Evolutionary conservation across 1,140 invertebrate species (phyloP), one percentile per base, ranked within the genome.

Genomic region (Proctacanthus coquilletti): DNA sequence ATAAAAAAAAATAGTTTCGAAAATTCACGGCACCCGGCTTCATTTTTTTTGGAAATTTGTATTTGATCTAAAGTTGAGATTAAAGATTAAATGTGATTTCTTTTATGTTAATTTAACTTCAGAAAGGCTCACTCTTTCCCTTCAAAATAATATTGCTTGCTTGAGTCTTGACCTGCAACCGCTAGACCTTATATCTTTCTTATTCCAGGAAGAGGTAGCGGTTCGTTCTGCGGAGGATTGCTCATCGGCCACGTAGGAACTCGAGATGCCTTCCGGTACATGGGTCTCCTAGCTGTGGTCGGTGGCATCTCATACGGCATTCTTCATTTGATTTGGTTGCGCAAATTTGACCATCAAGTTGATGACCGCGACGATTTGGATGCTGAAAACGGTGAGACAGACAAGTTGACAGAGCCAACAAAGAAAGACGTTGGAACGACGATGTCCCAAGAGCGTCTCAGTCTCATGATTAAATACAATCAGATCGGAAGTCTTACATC

Each of bases 151-250:
- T n/a, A n/a, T n/a, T n/a, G n/a, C n/a, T n/a, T n/a, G n/a, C n/a
- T n/a, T n/a, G n/a, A n/a, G n/a, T n/a, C n/a, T n/a, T n/a, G n/a
- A n/a, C n/a, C n/a, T n/a, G n/a, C n/a, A n/a, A n/a, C n/a, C n/a
- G n/a, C n/a, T n/a, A 27, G n/a, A 21, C 10, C 29, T 9, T 34
- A 39, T 21, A 17, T 32, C 42, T 32, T 42, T 74, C 73, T 75
- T 27, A 19, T 33, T n/a, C 3, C 36, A 58, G 55, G 55, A 21
- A 66, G 79, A 49, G 82, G 82, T 19, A 79, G 76, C 50, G 83
- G 83, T 19, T 80, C 78, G 51, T 82, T 84, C 44, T 65, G 76
- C n/a, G 83, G 83, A 31, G 83, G 83, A 18, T 65, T 78, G 17
- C 64, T 85, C 5, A 84, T 85, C 35, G 75, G 72, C 3, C 68